Evolutionary conservation across 2,797 vertebrate species (phyloP), one percentile per base, ranked within the genome.

Genomic region (Haliaeetus vocifer): DNA sequence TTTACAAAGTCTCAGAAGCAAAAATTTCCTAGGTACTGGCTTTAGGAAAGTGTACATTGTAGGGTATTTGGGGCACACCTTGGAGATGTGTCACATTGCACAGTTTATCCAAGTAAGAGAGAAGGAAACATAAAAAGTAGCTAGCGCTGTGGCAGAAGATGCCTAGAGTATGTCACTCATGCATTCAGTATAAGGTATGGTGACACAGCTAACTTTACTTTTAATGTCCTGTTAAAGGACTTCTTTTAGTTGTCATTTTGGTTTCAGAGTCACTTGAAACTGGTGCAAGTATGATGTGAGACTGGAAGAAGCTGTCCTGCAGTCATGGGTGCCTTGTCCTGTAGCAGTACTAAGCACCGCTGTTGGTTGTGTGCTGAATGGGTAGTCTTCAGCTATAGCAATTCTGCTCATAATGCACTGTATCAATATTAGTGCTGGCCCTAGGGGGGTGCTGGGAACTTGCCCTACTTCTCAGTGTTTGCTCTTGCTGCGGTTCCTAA

Each of bases 381-480:
- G 72, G 37, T 59, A 29, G 28, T 10, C 42, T 42, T 71, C 47
- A 92, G 81, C 83, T 31, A 0, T 40, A 80, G 56, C 75, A 44
- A 4, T 80, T 77, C 52, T 22, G 15, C 82, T 83, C 4, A 3
- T 37, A 28, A n/a, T 19, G 49, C 42, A 6, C 72, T 63, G n/a
- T 70, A 58, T 82, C 67, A 62, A 17, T 85, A 58, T 80, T 77
- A 45, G 66, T 58, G 80, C 72, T 88, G 93, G 80, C 89, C 44
- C 20, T 21, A 0, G 3, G 59, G 25, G 33, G 33, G 20, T 19
- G 56, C 25, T 71, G 85, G 95, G 91, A 86, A 52, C 82, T 81
- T 70, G 92, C 58, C 94, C 93, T 88, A 9, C 71, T 95, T 93
- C 75, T 86, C 62, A 22, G 59, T 42, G 62, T 47, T 83, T 28